Base-by-base conservation (phyloP, 2,888 invertebrate genomes). In the Galerucella calmariensis region DNA sequence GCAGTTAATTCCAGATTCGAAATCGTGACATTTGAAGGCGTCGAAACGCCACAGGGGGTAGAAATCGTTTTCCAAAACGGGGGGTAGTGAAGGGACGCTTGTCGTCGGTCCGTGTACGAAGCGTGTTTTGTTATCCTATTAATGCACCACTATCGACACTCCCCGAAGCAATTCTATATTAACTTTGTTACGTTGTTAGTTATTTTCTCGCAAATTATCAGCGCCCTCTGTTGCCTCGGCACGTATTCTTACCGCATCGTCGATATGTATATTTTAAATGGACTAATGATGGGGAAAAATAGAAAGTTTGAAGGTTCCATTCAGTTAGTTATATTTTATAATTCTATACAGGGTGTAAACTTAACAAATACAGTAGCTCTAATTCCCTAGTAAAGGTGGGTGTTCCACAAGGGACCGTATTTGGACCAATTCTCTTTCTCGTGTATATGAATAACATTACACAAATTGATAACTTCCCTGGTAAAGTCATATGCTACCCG, bases 111-210 rank as follows among this genome's bases (percentile, higher is more conserved):
- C 62, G 75, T 69, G 65, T 27, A 20, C 63, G 73, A 73, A 75
- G 75, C 77, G 77, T 76, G 77, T 79, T 77, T 74, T 70, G 76
- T 78, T 77, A 79, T 82, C 80, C 81, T 79, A 79, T 78, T 77
- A 77, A 78, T 76, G 74, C 74, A 65, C 69, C 58, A 67, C 59
- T 72, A 69, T 68, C 66, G 71, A 65, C 63, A 48, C 69, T 56
- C 75, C 63, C 69, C 53, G 58, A 53, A 68, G 61, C 66, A 24
- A 70, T 58, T 48, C 73, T 83, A 84, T 83, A 86, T 86, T 86
- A 86, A 86, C 86, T 86, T 86, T 86, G 87, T 87, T 86, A 86
- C 84, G 84, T 87, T 84, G 86, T 87, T 86, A 86, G 86, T 85
- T 85, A 86, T 86, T 87, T 86, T 86, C 85, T 86, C 83, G 79